Percentiles rank a stretch among this genome's conserved stretches.
Conservation (phyloP, 2,113 vertebrate species). For the Nannobrachium achirus region DNA sequence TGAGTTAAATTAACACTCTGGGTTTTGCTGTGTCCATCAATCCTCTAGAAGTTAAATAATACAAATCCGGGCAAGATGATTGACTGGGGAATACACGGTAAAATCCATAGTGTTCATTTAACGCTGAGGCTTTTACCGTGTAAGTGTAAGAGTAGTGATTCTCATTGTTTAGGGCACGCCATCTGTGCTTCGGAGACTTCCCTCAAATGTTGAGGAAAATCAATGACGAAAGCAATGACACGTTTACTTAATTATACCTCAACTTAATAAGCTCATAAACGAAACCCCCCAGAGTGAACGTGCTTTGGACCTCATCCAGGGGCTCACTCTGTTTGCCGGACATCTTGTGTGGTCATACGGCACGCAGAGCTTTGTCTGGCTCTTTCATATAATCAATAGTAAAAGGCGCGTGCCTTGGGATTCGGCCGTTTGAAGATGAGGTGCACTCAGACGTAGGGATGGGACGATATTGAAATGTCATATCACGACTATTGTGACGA, state of each 20-base stretch:
- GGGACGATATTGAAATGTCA: too few species aligned
- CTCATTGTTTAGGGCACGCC: not conserved
- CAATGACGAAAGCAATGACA: constrained; percentile 30
- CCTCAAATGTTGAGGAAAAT: constrained; percentile 35
- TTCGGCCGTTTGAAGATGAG: constrained; percentile 45
- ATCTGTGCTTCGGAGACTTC: constrained; percentile 18
- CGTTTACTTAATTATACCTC: constrained; percentile 32
- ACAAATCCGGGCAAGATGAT: too few species aligned
- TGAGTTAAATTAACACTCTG: too few species aligned
- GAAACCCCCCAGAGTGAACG: constrained; percentile 24
- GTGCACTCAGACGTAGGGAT: too few species aligned
- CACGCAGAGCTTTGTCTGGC: constrained; percentile 44
- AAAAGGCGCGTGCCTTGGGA: constrained; percentile 43
- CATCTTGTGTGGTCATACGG: constrained; percentile 40
- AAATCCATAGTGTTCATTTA: too few species aligned
- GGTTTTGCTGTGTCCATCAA: too few species aligned
- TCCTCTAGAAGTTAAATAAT: too few species aligned
- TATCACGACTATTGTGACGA: too few species aligned
- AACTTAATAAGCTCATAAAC: constrained; percentile 10
- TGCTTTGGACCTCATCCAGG: not conserved
- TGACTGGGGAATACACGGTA: too few species aligned
- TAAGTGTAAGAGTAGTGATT: constrained; percentile 4
- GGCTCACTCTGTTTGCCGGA: not conserved
- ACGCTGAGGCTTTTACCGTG: not conserved
- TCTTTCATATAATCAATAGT: constrained; percentile 64